Conservation (phyloP, 2,888 invertebrate species). For the Chrysotoxum bicinctum region DNA sequence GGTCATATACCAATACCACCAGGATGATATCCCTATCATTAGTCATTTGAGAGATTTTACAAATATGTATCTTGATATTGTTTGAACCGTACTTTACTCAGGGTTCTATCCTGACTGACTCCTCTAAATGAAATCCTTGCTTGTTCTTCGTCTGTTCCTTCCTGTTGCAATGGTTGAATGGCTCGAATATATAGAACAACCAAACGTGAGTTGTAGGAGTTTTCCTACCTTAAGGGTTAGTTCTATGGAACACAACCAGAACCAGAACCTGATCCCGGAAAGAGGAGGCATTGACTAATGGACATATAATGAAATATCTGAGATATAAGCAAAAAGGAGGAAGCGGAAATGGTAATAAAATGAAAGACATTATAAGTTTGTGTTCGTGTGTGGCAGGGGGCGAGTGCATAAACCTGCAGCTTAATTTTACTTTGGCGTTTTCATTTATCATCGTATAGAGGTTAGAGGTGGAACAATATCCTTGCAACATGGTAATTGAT, state of each 20-base stretch:
- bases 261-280: not conserved
- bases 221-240: constrained; percentile 7
- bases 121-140: not conserved
- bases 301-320: constrained; percentile 47
- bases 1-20: not conserved
- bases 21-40: constrained; percentile 40
- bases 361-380: constrained; percentile 29
- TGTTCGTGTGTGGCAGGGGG: not conserved
- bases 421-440: constrained; percentile 37
- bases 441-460: constrained; percentile 24
- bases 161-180: constrained; percentile 15
- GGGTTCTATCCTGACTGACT: not conserved
- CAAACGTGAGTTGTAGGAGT: not conserved
- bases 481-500: constrained; percentile 41
- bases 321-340: constrained; percentile 24
- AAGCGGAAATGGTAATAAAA: constrained; percentile 40
- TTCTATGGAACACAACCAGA: not conserved
- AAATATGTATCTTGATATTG: constrained; percentile 2
- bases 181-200: not conserved
- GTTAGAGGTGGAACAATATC: not conserved
- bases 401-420: constrained; percentile 19
- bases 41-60: constrained; percentile 37
- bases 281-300: constrained; percentile 28
- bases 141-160: not conserved
- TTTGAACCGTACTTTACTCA: not conserved